Conservation (phyloP, 2,113 vertebrate genomes). For the Orthonyx spaldingii region DNA sequence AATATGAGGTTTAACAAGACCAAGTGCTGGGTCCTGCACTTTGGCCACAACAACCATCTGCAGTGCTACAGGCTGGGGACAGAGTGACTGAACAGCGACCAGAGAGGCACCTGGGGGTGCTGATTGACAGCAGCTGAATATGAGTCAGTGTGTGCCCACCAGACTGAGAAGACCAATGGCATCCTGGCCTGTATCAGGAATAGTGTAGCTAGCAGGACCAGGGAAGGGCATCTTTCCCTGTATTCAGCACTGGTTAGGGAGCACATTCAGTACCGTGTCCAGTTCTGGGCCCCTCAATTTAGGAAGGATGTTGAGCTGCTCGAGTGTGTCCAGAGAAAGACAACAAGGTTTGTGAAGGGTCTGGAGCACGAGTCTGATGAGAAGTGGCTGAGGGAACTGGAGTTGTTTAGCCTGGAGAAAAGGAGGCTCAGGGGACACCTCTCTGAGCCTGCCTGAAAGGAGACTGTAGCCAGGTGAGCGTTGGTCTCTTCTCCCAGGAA, state of each 20-base stretch:
- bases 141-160: neutral
- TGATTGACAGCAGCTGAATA: neutral
- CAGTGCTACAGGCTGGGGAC: neutral
- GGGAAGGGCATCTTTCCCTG: neutral
- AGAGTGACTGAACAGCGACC: neutral
- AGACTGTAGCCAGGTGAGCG: no score
- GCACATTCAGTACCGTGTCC: neutral
- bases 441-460: neutral
- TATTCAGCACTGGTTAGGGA: neutral
- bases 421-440: neutral
- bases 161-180: no score
- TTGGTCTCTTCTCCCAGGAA: neutral
- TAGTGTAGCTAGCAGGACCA: neutral
- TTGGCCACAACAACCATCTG: neutral
- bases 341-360: neutral
- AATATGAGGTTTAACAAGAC: neutral
- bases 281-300: neutral
- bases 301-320: neutral
- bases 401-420: neutral
- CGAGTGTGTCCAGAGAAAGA: neutral
- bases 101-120: neutral
- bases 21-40: neutral
- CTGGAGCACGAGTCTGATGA: neutral
- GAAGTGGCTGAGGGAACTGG: fast-evolving
- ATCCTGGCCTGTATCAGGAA: neutral